Evolutionary conservation across 2,797 vertebrate genomes (phyloP).

Genomic region (Jordanella pulchra): DNA sequence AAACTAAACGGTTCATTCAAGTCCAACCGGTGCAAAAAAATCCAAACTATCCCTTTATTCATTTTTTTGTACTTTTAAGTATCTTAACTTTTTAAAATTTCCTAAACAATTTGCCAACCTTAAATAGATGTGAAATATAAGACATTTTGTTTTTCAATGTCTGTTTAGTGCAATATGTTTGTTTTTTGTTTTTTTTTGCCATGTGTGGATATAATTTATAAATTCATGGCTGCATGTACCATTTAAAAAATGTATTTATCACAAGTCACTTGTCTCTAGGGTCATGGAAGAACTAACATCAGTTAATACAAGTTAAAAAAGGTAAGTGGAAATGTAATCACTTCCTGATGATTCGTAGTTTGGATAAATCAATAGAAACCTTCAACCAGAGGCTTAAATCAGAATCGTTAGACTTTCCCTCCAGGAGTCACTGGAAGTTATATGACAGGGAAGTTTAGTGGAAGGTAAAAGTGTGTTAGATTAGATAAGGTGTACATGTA

Average conservation of each 20-base stretch:
- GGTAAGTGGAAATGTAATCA: not conserved
- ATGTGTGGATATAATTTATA: conserved; percentile 64
- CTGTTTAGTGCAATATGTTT: conserved; percentile 64
- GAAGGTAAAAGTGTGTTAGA: not conserved
- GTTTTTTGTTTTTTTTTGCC: conserved; percentile 50
- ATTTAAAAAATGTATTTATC: conserved; percentile 62
- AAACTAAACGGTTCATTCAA: not conserved
- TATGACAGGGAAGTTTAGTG: not conserved
- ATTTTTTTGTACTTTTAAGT: conserved; percentile 25
- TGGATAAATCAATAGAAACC: not conserved
- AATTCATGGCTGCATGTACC: conserved; percentile 69
- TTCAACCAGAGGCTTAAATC: not conserved
- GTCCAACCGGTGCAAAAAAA: not conserved
- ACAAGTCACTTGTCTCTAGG: not conserved
- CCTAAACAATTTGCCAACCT: conserved; percentile 22
- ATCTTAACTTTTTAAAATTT: not conserved
- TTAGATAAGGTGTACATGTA: not conserved
- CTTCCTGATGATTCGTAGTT: not conserved
- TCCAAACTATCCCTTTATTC: conserved; percentile 24
- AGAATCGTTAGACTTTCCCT: not conserved
- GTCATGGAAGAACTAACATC: not conserved
- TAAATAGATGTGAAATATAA: conserved; percentile 10
- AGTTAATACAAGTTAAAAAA: not conserved
- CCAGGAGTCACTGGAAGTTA: not conserved
- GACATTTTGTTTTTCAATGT: conserved; percentile 10